These are phyloP conservation scores for Magallana gigas DNA, from an alignment of 1,140 invertebrate species.

Conservation along the genomic window DNA sequence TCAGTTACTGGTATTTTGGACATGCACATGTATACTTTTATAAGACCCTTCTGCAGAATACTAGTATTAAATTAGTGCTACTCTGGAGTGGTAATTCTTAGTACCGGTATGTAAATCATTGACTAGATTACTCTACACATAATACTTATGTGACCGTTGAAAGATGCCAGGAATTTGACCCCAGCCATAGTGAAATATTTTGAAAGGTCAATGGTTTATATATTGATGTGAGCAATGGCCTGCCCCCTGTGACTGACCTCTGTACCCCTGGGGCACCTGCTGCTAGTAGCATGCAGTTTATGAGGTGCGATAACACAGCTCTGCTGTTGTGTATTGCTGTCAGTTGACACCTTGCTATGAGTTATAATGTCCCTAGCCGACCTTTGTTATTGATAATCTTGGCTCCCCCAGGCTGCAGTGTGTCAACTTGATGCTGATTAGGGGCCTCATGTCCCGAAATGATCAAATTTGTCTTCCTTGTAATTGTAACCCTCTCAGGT, in stretches of 20 bases:
- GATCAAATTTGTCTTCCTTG: background rate
- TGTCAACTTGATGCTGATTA: slow-evolving; percentile 1
- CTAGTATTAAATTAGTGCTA: too few species aligned
- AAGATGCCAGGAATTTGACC: background rate
- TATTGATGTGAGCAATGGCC: background rate
- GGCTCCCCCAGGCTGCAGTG: background rate
- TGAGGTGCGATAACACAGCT: background rate
- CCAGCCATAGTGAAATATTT: background rate
- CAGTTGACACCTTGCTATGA: background rate
- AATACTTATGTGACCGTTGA: too few species aligned
- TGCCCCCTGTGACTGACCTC: background rate
- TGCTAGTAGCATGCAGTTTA: background rate
- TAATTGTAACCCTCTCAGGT: background rate
- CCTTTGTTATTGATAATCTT: background rate
- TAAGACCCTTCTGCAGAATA: too few species aligned
- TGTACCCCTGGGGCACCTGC: background rate
- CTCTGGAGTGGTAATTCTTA: too few species aligned
- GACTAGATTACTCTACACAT: too few species aligned
- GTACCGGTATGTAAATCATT: too few species aligned
- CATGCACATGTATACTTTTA: too few species aligned
- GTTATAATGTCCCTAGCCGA: slow-evolving; percentile 2
- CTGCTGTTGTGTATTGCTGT: slow-evolving; percentile 13
- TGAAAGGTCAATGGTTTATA: background rate
- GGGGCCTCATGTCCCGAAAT: background rate
- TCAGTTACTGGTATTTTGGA: too few species aligned